Base-by-base conservation (phyloP, 2,888 invertebrate species). In the Aphrophora alni region DNA sequence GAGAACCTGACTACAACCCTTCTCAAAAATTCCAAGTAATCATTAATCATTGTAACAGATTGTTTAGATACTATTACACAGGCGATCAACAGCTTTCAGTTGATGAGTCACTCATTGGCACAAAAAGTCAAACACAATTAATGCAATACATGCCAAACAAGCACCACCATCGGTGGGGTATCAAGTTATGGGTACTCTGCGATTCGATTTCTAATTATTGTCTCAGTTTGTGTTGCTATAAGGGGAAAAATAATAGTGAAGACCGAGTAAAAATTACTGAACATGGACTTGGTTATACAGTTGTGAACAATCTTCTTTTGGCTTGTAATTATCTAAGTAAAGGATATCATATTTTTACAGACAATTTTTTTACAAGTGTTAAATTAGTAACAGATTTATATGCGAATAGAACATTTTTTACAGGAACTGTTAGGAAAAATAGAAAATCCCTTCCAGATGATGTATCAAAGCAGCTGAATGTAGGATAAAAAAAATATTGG, bases 161-260 rank as follows among this genome's bases (percentile, higher is more conserved):
- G 38, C 75, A 75, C 38, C 75, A 75, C 38, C 38, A 38, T 38
- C 27, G 24, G 4, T 75, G 73, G 12, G 38, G 75, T 25, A 21
- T 79, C 26, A 79, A 79, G 68, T 28, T 79, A 25, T 79, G 78
- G 78, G 24, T 74, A 27, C 59, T 79, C 10, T 72, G 72, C 27
- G 78, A 79, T 28, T 44, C 44, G 44, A 73, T 79, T 25, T 38
- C 28, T 17, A 70, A 76, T 14, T 80, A 80, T 44, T 80, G 76
- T 26, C n/a, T 75, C 14, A 17, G 33, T 7, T 75, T 80, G 3
- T 77, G 26, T 59, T 76, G 76, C 33, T 80, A 80, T 33, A 80
- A 77, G 75, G 73, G 77, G 10, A 75, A 70, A 27, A 69, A 75
- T 21, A 38, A 10, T 24, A 69, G 8, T 2, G 12, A 59, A 69